Evolutionary conservation across 2,113 vertebrate genomes (phyloP).

Genomic region (Brienomyrus brachyistius): DNA sequence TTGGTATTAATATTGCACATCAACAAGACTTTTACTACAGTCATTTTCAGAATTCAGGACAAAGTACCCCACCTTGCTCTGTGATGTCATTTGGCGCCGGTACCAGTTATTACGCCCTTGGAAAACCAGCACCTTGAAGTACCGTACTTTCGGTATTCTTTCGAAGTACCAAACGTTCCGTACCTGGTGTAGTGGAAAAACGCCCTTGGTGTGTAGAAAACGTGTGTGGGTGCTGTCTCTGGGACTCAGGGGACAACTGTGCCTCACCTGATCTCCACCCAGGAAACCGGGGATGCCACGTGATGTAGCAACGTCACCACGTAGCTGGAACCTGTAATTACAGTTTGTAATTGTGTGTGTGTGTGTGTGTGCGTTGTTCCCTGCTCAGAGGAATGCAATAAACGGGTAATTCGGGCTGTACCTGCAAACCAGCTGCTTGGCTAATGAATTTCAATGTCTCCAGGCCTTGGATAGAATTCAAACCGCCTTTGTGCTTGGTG

Average conservation of each 20-base stretch:
- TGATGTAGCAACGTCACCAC: background rate
- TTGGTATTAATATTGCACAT: too few relatives aligned
- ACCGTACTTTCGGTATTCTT: too few relatives aligned
- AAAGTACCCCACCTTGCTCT: too few relatives aligned
- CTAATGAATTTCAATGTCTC: constrained; percentile 18
- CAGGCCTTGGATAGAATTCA: constrained; percentile 14
- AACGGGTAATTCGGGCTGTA: background rate
- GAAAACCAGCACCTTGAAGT: too few relatives aligned
- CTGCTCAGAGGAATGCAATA: background rate
- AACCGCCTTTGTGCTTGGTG: background rate
- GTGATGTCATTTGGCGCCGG: too few relatives aligned
- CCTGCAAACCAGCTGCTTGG: constrained; percentile 19
- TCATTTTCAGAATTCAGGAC: too few relatives aligned
- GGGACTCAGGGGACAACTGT: background rate
- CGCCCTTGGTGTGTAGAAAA: background rate
- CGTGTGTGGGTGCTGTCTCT: background rate
- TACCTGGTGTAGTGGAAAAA: too few relatives aligned
- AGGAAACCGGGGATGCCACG: background rate
- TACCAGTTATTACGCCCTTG: too few relatives aligned
- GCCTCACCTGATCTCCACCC: background rate
- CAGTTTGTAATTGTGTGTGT: background rate
- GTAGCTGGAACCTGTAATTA: constrained; percentile 11
- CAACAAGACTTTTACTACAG: too few relatives aligned
- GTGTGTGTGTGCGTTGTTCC: background rate
- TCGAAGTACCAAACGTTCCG: too few relatives aligned